Evolutionary conservation across 2,888 invertebrate species (phyloP).

Genomic region (Tromatobia lineatoria): DNA sequence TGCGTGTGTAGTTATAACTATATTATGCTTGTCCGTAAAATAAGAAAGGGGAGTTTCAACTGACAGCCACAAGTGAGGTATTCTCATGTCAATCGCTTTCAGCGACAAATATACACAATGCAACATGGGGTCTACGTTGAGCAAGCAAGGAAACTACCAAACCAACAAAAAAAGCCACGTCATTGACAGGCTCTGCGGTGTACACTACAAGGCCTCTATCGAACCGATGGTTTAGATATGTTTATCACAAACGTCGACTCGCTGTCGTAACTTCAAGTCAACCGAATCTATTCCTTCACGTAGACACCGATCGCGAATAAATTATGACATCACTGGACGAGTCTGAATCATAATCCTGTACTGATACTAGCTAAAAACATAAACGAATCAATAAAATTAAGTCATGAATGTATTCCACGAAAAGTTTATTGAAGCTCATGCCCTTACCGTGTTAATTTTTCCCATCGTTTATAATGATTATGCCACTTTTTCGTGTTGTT

Average conservation of each 20-base stretch:
- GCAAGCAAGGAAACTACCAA: conserved; percentile 28
- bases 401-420: not conserved
- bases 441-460: not conserved
- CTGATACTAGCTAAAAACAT: not conserved
- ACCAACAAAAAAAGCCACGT: conserved; percentile 39
- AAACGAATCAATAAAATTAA: not conserved
- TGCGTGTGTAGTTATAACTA: conserved; percentile 12
- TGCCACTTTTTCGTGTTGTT: not conserved
- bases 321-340: not conserved
- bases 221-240: conserved; percentile 28
- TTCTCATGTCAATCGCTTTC: conserved; percentile 82
- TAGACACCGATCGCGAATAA: conserved; percentile 2
- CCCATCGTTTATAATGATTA: not conserved
- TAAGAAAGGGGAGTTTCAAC: conserved; percentile 51
- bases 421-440: not conserved
- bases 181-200: conserved; percentile 5
- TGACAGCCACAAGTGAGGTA: conserved; percentile 79
- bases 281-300: conserved; percentile 8
- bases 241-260: conserved; percentile 43
- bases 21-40: conserved; percentile 19
- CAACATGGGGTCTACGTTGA: conserved; percentile 28
- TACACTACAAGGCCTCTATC: not conserved
- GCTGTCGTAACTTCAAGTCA: conserved; percentile 18
- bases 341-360: not conserved
- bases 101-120: conserved; percentile 28